Percentiles rank a stretch among this genome's conserved stretches.
Evolutionary conservation across 2,113 vertebrate genomes (phyloP).

Genomic region (Ammodramus savannarum): DNA sequence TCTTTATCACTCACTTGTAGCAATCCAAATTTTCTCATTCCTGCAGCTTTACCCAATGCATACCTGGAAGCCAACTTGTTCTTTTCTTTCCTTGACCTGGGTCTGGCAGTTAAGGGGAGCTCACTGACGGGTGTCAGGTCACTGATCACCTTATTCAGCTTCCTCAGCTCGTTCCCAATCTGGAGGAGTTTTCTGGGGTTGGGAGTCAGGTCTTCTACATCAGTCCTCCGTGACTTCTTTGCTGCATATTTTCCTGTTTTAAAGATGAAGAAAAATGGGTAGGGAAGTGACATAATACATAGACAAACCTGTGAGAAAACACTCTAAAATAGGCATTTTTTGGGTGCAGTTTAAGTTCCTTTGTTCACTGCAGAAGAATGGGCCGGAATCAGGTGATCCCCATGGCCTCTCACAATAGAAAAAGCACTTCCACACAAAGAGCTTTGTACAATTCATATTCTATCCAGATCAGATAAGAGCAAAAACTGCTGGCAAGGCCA

Average conservation of each 20-base stretch:
- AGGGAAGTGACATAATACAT: not conserved
- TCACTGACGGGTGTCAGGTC: conserved; percentile 97
- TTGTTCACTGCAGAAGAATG: conserved; percentile 6
- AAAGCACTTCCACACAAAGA: conserved; percentile 6
- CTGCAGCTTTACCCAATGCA: not conserved
- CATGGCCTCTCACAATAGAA: not conserved
- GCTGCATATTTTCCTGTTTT: conserved; percentile 89
- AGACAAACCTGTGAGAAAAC: not conserved
- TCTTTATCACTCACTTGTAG: not conserved
- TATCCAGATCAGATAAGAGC: conserved; percentile 26
- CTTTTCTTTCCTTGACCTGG: conserved; percentile 96
- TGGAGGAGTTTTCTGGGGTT: conserved; percentile 95
- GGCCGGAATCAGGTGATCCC: not conserved
- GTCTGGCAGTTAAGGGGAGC: conserved; percentile 91
- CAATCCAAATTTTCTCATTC: not conserved
- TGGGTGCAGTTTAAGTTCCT: not conserved
- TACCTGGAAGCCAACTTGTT: conserved; percentile 98
- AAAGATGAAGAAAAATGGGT: not conserved
- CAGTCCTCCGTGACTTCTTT: conserved; percentile 96
- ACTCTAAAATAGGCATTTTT: not conserved
- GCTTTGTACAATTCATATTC: conserved; percentile 5
- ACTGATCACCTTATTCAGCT: conserved; percentile 97
- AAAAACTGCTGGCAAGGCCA: not conserved
- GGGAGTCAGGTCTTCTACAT: conserved; percentile 96
- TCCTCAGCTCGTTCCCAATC: conserved; percentile 93